Evolutionary conservation across 2,888 invertebrate genomes (phyloP).

Genomic region (Athalia circularis): DNA sequence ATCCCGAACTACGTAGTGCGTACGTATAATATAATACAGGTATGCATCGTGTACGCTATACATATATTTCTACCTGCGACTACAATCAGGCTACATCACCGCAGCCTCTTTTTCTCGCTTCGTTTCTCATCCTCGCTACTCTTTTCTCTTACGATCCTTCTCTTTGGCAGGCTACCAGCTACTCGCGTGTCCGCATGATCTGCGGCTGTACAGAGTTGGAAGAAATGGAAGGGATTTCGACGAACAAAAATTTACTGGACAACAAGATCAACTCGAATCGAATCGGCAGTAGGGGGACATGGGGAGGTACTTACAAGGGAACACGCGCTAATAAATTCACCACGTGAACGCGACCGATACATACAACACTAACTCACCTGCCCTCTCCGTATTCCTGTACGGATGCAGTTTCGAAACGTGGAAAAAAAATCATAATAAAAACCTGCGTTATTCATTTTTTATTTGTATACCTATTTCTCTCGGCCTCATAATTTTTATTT

Average conservation of each 20-base stretch:
- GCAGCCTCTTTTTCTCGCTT: slow-evolving; percentile 32
- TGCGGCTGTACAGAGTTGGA: background rate
- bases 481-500: background rate
- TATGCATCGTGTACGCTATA: background rate
- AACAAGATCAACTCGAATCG: slow-evolving; percentile 27
- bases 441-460: slow-evolving; percentile 3
- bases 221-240: background rate
- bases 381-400: background rate
- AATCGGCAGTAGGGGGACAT: background rate
- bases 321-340: slow-evolving; percentile 46
- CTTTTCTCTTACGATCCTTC: background rate
- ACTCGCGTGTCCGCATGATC: slow-evolving; percentile 36
- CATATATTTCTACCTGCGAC: background rate
- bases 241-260: slow-evolving; percentile 31
- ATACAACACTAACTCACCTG: background rate
- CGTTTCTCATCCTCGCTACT: slow-evolving; percentile 32
- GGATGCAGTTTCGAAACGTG: slow-evolving; percentile 3
- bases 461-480: background rate
- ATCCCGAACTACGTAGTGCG: slow-evolving; percentile 37
- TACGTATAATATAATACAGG: background rate
- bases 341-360: background rate
- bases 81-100: background rate
- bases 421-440: background rate
- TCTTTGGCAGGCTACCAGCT: slow-evolving; percentile 22
- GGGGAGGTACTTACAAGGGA: slow-evolving; percentile 37